Percentiles rank a stretch among this genome's conserved stretches.
Evolutionary conservation across 1,140 invertebrate genomes (phyloP).

Genomic region (Tetranychus urticae): DNA sequence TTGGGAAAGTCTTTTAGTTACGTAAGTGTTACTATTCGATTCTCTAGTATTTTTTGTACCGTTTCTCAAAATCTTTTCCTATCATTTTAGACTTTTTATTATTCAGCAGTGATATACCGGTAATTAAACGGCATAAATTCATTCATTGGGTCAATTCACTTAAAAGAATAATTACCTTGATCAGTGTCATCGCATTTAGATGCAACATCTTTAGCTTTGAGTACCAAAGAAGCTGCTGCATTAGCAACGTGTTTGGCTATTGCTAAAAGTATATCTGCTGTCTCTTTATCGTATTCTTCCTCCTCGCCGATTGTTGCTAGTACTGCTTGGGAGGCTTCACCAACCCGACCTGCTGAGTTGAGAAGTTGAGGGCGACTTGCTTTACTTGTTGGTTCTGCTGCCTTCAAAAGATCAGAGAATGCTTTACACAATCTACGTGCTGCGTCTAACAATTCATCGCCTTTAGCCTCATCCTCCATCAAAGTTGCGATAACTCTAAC

Average conservation of each 20-base stretch:
- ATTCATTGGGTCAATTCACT: too few relatives aligned
- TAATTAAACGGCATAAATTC: too few relatives aligned
- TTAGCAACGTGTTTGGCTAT: conserved; percentile 88
- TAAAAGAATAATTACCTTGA: not conserved
- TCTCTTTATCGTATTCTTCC: conserved; percentile 36
- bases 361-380: conserved; percentile 78
- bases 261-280: conserved; percentile 50
- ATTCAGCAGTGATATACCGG: too few relatives aligned
- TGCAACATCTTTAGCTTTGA: conserved; percentile 80
- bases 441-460: conserved; percentile 71
- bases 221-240: conserved; percentile 75
- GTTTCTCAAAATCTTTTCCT: too few relatives aligned
- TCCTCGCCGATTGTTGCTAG: conserved; percentile 86
- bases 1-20: too few relatives aligned
- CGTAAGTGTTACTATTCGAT: too few relatives aligned
- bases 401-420: conserved; percentile 78
- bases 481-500: conserved; percentile 83
- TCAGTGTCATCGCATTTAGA: conserved; percentile 42
- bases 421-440: conserved; percentile 71
- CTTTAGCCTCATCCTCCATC: conserved; percentile 56
- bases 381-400: conserved; percentile 73
- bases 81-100: too few relatives aligned
- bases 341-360: conserved; percentile 76
- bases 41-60: too few relatives aligned
- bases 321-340: conserved; percentile 80